These are phyloP conservation scores for Drosophila anceps DNA, from an alignment of 2,888 invertebrate species.

Conservation along the genomic window DNA sequence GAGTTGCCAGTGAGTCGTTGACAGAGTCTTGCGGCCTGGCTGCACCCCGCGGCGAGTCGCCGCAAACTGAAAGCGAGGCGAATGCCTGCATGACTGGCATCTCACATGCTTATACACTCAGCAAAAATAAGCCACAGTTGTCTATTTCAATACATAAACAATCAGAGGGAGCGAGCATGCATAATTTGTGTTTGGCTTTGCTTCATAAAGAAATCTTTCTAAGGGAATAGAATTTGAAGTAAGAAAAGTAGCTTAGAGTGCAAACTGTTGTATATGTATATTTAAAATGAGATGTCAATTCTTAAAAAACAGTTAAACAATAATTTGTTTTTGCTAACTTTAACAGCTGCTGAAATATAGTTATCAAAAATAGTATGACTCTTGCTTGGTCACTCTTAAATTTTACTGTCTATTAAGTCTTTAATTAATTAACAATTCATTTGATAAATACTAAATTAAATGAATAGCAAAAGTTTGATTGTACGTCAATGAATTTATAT, in stretches of 20 bases:
- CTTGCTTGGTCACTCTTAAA: no score
- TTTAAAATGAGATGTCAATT: no score
- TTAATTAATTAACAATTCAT: no score
- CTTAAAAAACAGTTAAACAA: not conserved
- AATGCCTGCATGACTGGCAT: constrained; percentile 13
- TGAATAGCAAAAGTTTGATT: no score
- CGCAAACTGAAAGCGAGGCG: constrained; percentile 16
- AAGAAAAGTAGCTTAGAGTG: not conserved
- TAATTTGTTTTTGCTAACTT: no score
- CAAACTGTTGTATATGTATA: no score
- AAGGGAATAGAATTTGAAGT: not conserved
- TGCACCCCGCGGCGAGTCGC: constrained; percentile 14
- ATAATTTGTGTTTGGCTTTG: not conserved
- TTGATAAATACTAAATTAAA: no score
- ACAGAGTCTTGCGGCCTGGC: constrained; percentile 23
- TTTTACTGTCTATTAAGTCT: no score
- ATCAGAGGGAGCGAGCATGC: not conserved
- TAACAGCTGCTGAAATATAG: no score
- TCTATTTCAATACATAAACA: not conserved
- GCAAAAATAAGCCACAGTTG: not conserved
- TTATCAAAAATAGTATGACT: no score
- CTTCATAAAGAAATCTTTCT: not conserved
- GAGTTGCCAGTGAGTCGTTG: not conserved
- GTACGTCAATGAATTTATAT: no score
- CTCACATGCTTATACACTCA: constrained; percentile 5